These are phyloP conservation scores for Rhabdomys pumilio DNA, from an alignment of 2,797 vertebrate species.

Conservation along the genomic window DNA sequence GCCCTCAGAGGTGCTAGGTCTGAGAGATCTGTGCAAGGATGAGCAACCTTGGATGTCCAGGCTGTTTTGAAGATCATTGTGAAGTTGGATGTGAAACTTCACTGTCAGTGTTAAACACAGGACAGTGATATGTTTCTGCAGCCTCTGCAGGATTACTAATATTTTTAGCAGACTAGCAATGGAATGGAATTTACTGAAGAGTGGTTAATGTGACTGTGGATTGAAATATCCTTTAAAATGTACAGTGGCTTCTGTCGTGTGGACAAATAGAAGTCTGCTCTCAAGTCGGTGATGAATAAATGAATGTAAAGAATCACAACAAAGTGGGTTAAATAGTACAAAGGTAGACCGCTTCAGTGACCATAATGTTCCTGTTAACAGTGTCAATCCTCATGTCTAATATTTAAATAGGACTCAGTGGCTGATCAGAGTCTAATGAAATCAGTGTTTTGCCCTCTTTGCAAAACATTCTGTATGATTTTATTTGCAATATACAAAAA, in stretches of 20 bases:
- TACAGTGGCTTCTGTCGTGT: not conserved
- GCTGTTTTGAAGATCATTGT: conserved; percentile 21
- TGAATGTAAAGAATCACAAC: not conserved
- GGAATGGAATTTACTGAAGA: conserved; percentile 30
- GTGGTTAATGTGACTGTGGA: not conserved
- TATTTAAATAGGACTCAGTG: not conserved
- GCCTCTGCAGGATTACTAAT: not conserved
- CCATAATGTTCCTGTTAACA: not conserved
- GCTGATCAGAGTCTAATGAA: not conserved
- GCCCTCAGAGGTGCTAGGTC: not conserved
- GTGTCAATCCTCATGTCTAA: not conserved
- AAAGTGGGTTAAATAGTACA: not conserved
- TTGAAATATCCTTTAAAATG: not conserved
- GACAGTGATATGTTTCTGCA: not conserved
- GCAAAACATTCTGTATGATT: not conserved
- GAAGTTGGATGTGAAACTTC: not conserved
- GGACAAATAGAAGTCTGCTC: not conserved
- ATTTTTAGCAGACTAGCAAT: not conserved
- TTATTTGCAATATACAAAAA: not conserved
- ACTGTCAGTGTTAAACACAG: not conserved
- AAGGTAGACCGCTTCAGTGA: not conserved
- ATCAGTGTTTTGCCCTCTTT: not conserved
- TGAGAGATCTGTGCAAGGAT: not conserved
- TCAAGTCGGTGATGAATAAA: not conserved
- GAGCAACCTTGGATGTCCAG: not conserved